Evolutionary conservation across 2,797 vertebrate genomes (phyloP), one percentile per base, ranked within the genome.

Genomic region (Sardinella longiceps): DNA sequence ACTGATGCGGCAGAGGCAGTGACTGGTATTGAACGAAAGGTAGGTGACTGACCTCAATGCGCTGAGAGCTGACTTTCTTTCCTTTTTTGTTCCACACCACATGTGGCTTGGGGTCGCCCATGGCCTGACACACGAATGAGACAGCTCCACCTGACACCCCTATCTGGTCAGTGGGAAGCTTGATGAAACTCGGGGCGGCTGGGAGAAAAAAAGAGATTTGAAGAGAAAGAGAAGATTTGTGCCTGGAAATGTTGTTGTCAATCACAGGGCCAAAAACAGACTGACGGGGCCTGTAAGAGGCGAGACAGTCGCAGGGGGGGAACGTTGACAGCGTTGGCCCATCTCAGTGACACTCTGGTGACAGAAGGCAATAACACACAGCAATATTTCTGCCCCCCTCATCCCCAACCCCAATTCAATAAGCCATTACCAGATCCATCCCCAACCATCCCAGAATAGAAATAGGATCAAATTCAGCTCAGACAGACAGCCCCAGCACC

Each of bases 21-120:
- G 6, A 18, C 63, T 56, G 43, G 3, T 43, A 39, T 15, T 60
- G 81, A 39, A 39, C 23, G n/a, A 51, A 23, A 10, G 56, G 25
- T 15, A 46, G 60, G 5, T 1, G 20, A 77, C 88, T 94, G 91
- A 99, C 98, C 98, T 99, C 98, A 81, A 99, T 99, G 89, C 98
- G 96, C 94, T 99, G 98, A 0, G 98, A 99, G 92, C 98, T 99
- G 91, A 99, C 98, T 90, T 98, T 99, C 93, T 99, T 99, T 91
- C 98, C 98, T 91, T 98, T 98, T 94, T 99, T 99, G 94, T 99
- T 99, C 98, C 98, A 99, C 90, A 96, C 97, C 88, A 99, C 98
- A 18, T 95, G 95, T 0, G 98, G 98, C 91, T 98, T 98, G 9
- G 98, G 98, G 90, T 96, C 97, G 0, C 98, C 98, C 0, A 92